Evolutionary conservation across 2,113 vertebrate species (phyloP).

Genomic region (Tichodroma muraria): DNA sequence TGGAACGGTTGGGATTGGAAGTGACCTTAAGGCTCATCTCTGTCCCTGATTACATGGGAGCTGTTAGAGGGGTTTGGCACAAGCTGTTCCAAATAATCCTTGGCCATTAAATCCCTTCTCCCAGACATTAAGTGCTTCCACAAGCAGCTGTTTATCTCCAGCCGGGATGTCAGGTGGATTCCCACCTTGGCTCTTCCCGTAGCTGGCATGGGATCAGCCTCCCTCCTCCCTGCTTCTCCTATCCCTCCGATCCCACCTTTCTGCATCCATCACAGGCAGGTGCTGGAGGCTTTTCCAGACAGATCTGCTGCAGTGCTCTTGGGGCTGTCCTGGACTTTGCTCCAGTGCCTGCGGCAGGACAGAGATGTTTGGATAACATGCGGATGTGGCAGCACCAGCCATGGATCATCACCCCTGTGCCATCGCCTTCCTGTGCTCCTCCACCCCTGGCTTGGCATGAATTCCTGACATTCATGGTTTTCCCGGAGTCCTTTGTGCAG

Average conservation of each 20-base stretch:
- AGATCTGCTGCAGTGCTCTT: background rate
- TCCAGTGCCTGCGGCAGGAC: background rate
- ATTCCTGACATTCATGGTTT: background rate
- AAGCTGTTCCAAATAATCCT: background rate
- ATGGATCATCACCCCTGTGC: background rate
- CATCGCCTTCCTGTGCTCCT: rapidly evolving
- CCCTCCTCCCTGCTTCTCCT: background rate
- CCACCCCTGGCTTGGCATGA: background rate
- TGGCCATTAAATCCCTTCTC: background rate
- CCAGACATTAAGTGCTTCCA: background rate
- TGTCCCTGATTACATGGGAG: background rate
- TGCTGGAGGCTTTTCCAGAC: background rate
- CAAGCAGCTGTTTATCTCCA: background rate
- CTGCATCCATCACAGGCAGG: background rate
- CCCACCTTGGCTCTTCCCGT: background rate
- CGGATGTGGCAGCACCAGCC: background rate
- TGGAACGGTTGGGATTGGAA: background rate
- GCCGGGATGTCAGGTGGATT: background rate
- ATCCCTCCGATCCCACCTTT: background rate
- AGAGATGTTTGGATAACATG: background rate
- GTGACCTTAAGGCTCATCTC: background rate
- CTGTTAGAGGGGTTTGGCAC: background rate
- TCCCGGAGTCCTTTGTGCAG: background rate
- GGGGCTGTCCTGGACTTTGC: background rate
- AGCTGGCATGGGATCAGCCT: background rate